Percentiles rank a stretch among this genome's conserved stretches.
These are phyloP conservation scores for Caenorhabditis remanei DNA, from an alignment of 1,140 invertebrate genomes.

Conservation along the genomic window DNA sequence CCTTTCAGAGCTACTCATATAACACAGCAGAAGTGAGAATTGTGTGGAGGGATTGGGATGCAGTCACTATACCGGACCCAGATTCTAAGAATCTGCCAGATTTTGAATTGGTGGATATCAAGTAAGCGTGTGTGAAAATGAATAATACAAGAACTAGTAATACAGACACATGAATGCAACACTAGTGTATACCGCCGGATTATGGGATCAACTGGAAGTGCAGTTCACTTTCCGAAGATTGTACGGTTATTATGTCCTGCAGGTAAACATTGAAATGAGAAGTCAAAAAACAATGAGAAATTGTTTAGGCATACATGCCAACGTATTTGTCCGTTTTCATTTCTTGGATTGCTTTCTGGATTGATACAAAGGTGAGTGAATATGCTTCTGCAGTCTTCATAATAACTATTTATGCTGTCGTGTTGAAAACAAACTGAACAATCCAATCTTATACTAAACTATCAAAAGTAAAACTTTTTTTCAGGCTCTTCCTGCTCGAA, in stretches of 20 bases:
- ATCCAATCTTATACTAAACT: too few relatives aligned
- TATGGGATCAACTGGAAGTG: slow-evolving; percentile 77
- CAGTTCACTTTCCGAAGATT: slow-evolving; percentile 74
- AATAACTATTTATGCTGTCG: too few relatives aligned
- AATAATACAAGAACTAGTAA: too few relatives aligned
- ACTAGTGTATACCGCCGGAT: slow-evolving; percentile 74
- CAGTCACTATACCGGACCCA: slow-evolving; percentile 76
- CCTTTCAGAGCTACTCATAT: slow-evolving; percentile 74
- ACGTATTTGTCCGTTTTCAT: slow-evolving; percentile 71
- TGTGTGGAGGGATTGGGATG: slow-evolving; percentile 76
- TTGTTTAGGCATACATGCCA: slow-evolving; percentile 71
- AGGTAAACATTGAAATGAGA: slow-evolving; percentile 59
- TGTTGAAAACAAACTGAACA: too few relatives aligned
- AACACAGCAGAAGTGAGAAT: slow-evolving; percentile 77
- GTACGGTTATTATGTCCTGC: slow-evolving; percentile 76
- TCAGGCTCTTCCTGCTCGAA: slow-evolving; percentile 74
- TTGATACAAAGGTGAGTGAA: slow-evolving; percentile 71
- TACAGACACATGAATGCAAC: slow-evolving; percentile 72
- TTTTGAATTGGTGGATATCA: slow-evolving; percentile 71
- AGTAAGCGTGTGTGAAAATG: not conserved
- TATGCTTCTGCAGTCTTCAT: not conserved
- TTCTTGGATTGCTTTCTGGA: slow-evolving; percentile 77
- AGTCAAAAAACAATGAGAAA: not conserved
- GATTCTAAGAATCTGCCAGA: slow-evolving; percentile 75
- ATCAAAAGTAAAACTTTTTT: not conserved